A percentile compares a stretch with the other conserved stretches of the same genome.
Evolutionary conservation across 1,140 invertebrate species (phyloP).

Genomic region (Coenobita brevimanus): DNA sequence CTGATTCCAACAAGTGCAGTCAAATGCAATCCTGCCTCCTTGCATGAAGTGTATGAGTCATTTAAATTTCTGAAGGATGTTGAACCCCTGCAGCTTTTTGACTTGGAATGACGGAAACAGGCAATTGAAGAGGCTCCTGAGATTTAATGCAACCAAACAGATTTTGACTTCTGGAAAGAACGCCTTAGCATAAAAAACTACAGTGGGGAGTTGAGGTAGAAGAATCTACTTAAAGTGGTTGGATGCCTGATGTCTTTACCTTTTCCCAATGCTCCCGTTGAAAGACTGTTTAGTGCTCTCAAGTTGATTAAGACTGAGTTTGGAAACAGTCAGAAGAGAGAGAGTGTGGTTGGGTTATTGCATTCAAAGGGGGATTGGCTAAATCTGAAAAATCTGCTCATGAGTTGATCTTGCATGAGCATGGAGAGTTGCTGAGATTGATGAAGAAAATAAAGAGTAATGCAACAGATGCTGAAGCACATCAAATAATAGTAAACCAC

Average conservation of each 20-base stretch:
- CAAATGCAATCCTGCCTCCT: no score
- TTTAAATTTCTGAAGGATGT: no score
- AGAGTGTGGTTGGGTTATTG: background rate
- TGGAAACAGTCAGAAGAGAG: background rate
- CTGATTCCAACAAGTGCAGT: no score
- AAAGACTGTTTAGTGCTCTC: slow-evolving; percentile 6
- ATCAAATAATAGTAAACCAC: background rate
- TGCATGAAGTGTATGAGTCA: no score
- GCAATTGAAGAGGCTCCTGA: background rate
- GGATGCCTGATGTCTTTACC: background rate
- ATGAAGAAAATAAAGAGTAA: background rate
- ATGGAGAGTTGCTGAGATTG: background rate
- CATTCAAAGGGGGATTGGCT: background rate
- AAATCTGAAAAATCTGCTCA: background rate
- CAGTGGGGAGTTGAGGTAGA: background rate
- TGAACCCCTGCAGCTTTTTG: no score
- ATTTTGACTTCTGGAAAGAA: slow-evolving; percentile 1
- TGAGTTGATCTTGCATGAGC: background rate
- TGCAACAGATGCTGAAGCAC: slow-evolving; percentile 7
- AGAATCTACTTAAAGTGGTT: background rate
- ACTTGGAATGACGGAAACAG: background rate
- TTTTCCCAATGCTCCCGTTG: slow-evolving; percentile 13
- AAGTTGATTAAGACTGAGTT: slow-evolving; percentile 6
- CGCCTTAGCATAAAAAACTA: background rate
- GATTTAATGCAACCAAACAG: background rate